phyloP scores from a whole-genome alignment of 2,113 vertebrate species.

The Pitta sordida region DNA sequence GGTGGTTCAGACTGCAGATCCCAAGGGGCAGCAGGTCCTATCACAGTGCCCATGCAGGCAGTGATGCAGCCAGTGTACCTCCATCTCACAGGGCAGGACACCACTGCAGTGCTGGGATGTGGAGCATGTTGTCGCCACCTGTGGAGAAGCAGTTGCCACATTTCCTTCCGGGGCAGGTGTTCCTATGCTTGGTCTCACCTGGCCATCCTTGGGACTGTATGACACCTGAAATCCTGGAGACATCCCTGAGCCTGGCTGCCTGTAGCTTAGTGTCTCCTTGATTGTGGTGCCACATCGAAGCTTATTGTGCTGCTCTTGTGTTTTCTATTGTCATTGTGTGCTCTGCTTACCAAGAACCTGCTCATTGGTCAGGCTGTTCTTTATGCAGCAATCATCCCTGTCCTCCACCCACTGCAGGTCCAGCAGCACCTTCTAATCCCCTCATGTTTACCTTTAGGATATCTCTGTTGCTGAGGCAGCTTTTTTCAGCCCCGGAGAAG shows the following conservation, averaged over 20 bases:
- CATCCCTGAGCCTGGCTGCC: fast-evolving
- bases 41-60: neutral
- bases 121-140: neutral
- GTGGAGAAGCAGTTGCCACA: neutral
- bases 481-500: neutral
- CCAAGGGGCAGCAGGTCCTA: fast-evolving
- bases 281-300: neutral
- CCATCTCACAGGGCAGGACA: neutral
- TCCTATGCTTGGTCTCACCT: neutral
- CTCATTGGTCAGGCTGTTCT: neutral
- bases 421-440: neutral
- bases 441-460: neutral
- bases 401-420: neutral
- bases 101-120: fast-evolving
- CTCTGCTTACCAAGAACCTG: neutral
- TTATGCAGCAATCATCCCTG: neutral
- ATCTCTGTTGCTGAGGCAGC: neutral
- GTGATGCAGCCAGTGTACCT: neutral
- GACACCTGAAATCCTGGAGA: neutral
- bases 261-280: neutral
- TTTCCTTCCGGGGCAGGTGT: neutral
- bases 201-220: neutral
- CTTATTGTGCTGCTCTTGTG: neutral
- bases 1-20: neutral
- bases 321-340: neutral